Conservation (phyloP, 2,888 invertebrate species). For the Parthenolecanium corni region DNA sequence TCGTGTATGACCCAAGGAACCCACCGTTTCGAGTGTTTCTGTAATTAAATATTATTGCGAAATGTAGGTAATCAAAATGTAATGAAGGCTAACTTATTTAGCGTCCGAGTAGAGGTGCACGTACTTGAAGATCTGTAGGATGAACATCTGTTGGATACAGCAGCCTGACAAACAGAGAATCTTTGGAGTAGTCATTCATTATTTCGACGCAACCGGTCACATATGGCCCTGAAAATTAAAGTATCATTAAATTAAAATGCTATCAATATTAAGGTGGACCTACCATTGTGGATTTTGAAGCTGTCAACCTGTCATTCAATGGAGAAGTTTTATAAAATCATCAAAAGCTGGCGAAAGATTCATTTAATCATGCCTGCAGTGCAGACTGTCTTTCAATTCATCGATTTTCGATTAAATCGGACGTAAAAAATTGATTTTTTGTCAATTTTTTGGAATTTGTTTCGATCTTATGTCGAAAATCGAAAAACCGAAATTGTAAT, state of each 20-base stretch:
- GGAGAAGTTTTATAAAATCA: no score
- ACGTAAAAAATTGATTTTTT: no score
- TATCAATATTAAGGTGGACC: neutral
- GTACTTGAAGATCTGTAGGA: conserved; percentile 39
- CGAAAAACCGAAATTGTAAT: no score
- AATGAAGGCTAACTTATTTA: neutral
- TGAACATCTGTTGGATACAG: conserved; percentile 45
- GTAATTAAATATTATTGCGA: conserved; percentile 32
- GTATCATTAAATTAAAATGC: no score
- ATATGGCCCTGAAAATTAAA: conserved; percentile 40
- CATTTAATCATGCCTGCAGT: no score
- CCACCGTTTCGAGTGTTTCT: conserved; percentile 44
- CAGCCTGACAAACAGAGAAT: conserved; percentile 46
- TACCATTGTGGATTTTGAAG: neutral
- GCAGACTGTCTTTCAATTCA: no score
- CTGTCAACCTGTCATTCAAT: neutral
- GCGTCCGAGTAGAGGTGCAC: conserved; percentile 15
- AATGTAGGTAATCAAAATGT: neutral
- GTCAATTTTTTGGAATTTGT: no score
- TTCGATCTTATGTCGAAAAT: no score
- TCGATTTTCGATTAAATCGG: no score
- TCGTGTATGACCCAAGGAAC: conserved; percentile 46
- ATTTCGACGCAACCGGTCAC: conserved; percentile 49
- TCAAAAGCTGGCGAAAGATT: no score
- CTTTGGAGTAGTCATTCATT: conserved; percentile 44